Evolutionary conservation across 2,888 invertebrate genomes (phyloP).

Genomic region (Coelinius sp.): DNA sequence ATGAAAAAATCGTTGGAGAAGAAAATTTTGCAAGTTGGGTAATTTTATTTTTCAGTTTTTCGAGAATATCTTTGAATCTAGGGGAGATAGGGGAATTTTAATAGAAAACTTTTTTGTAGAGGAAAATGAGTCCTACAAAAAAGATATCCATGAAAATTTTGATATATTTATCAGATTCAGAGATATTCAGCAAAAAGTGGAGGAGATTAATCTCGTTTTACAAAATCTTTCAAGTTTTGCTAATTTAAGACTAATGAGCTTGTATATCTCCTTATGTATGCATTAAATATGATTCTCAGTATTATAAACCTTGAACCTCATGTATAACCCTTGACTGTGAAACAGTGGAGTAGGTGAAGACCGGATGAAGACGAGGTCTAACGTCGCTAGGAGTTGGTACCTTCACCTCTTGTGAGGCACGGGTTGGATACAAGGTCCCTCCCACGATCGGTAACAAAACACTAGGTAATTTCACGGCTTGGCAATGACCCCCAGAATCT

Average conservation of each 20-base stretch:
- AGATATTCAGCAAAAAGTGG: too few relatives aligned
- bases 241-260: too few relatives aligned
- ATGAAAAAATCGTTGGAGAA: not conserved
- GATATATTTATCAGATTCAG: too few relatives aligned
- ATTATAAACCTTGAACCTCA: conserved; percentile 31
- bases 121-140: too few relatives aligned
- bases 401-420: conserved; percentile 28
- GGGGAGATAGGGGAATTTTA: too few relatives aligned
- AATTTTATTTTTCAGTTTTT: too few relatives aligned
- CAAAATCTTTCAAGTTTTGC: too few relatives aligned
- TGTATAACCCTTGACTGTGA: conserved; percentile 28
- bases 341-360: conserved; percentile 18
- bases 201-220: too few relatives aligned
- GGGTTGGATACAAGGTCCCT: conserved; percentile 30
- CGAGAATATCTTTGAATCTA: too few relatives aligned
- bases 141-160: too few relatives aligned
- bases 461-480: conserved; percentile 32
- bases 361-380: conserved; percentile 43
- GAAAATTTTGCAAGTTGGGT: not conserved
- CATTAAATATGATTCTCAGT: not conserved
- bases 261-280: not conserved
- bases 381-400: conserved; percentile 23
- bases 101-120: too few relatives aligned
- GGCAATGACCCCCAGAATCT: conserved; percentile 23
- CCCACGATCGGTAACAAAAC: conserved; percentile 38